Percentiles rank a stretch among this genome's conserved stretches.
Conservation (phyloP, 1,140 invertebrate genomes). For the Polypedilum pembai region DNA sequence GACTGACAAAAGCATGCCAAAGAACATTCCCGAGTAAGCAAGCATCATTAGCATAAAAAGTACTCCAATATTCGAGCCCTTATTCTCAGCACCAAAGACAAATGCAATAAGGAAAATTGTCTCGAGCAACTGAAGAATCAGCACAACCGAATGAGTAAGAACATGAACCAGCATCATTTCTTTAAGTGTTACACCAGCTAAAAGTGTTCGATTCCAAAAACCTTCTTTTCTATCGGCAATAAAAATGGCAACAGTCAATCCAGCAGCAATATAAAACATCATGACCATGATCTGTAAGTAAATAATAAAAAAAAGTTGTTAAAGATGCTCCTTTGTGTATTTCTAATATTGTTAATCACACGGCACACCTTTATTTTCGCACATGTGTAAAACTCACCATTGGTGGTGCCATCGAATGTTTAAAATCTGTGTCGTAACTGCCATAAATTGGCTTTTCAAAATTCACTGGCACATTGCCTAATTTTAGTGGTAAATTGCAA, state of each 20-base stretch:
- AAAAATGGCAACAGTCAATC: slow-evolving; percentile 68
- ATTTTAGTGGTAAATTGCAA: slow-evolving; percentile 50
- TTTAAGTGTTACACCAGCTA: slow-evolving; percentile 60
- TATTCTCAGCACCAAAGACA: slow-evolving; percentile 52
- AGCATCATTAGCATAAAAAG: slow-evolving; percentile 51
- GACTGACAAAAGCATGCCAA: slow-evolving; percentile 64
- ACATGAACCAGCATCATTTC: slow-evolving; percentile 70
- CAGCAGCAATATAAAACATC: slow-evolving; percentile 69
- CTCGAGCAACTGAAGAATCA: slow-evolving; percentile 60
- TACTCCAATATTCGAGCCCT: slow-evolving; percentile 51
- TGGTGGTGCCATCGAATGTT: slow-evolving; percentile 70
- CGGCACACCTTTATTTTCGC: no score
- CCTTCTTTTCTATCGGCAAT: slow-evolving; percentile 75
- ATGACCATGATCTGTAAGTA: slow-evolving; percentile 48
- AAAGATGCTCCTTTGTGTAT: slow-evolving; percentile 35
- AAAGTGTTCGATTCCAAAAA: slow-evolving; percentile 64
- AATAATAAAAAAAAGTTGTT: slow-evolving; percentile 38
- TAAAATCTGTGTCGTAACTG: slow-evolving; percentile 52
- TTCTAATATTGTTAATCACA: no score
- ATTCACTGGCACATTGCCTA: slow-evolving; percentile 53
- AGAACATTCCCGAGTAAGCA: slow-evolving; percentile 61
- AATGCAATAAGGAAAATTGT: slow-evolving; percentile 54
- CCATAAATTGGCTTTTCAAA: slow-evolving; percentile 68
- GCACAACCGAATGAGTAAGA: slow-evolving; percentile 61
- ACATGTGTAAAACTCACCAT: slow-evolving; percentile 47